Conservation (phyloP, 2,113 vertebrate species). For the Zosterops lateralis region DNA sequence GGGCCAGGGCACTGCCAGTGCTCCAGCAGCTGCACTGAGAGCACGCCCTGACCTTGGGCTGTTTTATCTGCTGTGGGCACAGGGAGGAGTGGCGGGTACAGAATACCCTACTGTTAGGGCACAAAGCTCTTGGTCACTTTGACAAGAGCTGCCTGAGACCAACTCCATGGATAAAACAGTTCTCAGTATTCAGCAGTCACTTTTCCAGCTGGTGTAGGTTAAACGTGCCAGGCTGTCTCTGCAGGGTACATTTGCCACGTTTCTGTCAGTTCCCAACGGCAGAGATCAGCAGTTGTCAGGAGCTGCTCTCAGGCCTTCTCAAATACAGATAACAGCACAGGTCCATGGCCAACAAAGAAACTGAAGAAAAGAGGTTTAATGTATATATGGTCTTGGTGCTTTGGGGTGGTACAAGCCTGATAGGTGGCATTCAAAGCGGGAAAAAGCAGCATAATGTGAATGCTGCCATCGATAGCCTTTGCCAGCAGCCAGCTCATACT, state of each 20-base stretch:
- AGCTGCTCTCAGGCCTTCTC: neutral
- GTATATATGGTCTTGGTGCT: neutral
- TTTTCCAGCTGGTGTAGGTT: neutral
- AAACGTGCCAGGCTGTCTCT: neutral
- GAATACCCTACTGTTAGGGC: neutral
- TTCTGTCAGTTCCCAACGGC: neutral
- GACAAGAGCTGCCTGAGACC: neutral
- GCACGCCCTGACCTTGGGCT: neutral
- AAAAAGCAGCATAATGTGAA: neutral
- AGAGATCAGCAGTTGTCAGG: neutral
- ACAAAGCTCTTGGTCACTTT: neutral
- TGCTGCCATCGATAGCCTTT: neutral
- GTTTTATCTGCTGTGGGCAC: neutral
- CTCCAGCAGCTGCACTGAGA: neutral
- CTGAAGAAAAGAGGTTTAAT: neutral
- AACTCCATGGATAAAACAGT: neutral
- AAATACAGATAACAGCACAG: neutral
- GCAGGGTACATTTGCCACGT: neutral
- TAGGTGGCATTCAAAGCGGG: neutral
- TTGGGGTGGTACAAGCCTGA: neutral
- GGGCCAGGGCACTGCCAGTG: neutral
- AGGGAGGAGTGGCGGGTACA: fast-evolving
- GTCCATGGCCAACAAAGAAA: neutral
- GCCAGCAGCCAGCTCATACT: conserved; percentile 2
- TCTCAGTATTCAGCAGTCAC: neutral